Evolutionary conservation across 2,113 vertebrate genomes (phyloP), one percentile per base, ranked within the genome.

Genomic region (Myotis lucifugus): DNA sequence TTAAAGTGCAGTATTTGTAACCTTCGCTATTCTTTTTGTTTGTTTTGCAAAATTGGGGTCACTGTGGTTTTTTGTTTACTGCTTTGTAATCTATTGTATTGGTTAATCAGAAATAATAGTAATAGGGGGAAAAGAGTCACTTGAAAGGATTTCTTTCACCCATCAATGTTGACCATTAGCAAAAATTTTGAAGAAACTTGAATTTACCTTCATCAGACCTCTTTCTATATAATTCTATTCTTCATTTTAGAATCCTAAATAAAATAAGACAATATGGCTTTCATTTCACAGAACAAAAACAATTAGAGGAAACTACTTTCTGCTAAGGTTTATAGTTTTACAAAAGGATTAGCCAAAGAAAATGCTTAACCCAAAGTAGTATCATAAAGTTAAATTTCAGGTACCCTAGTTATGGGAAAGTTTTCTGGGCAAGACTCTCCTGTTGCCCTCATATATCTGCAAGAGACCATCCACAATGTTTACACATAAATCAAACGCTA

Each of bases 311-410:
- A 96, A 66, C 34, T 59, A 92, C 25, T 88, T 95, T 37, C 78
- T 85, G 67, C 23, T 82, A 59, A 94, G 1, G 3, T 48, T 95
- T 69, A 40, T 64, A 42, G 13, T 34, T 88, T 90, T 81, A 50
- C 85, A 90, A 69, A 64, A 94, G 52, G n/a, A 78, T 92, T 85
- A 95, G 13, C 29, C 37, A 82, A 94, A 96, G 64, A 93, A 83
- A 77, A 70, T 37, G 42, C n/a, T 90, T 78, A 85, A 72, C 18
- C 11, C 61, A 77, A 85, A 95, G 29, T 95, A 94, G 90, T 34
- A 76, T 5, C 42, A 89, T 79, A 34, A 95, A 67, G 21, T 50
- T 1, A 37, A 96, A 82, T 78, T 88, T 82, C 64, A 86, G 23
- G 27, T n/a, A 85, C 14, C n/a, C 46, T 69, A 69, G 29, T 74